These are phyloP conservation scores for Sebastes itinus DNA, from an alignment of 2,797 vertebrate species.

Conservation along the genomic window DNA sequence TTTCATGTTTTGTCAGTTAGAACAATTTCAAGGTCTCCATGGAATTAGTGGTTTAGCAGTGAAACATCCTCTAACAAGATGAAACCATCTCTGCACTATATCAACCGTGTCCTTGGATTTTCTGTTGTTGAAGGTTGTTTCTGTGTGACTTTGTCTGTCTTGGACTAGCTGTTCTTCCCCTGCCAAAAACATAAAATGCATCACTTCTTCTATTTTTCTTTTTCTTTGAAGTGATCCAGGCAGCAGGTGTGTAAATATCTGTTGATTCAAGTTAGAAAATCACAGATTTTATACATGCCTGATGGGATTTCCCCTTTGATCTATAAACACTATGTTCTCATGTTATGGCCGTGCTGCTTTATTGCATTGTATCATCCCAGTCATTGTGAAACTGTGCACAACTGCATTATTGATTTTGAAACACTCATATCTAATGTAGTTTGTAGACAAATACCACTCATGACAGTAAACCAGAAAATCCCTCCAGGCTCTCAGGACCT, in stretches of 20 bases:
- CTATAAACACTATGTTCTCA: background rate
- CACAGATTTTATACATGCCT: background rate
- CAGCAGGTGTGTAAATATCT: background rate
- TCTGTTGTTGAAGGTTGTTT: conserved; percentile 7
- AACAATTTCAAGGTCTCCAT: no score
- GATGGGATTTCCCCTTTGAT: conserved; percentile 1
- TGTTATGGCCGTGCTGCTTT: background rate
- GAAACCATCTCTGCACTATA: background rate
- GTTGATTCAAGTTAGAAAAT: background rate
- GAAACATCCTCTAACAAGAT: background rate
- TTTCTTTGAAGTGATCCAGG: background rate
- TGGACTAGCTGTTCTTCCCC: background rate
- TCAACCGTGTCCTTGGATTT: conserved; percentile 13
- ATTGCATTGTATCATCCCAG: background rate
- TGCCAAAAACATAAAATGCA: conserved; percentile 12
- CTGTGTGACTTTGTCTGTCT: background rate
- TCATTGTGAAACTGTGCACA: background rate
- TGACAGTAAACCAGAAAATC: conserved; percentile 4
- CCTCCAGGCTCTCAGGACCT: background rate
- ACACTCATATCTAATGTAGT: background rate
- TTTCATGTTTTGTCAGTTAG: background rate
- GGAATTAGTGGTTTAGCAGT: no score
- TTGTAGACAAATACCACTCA: background rate
- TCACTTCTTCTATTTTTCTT: background rate
- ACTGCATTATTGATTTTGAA: background rate